Evolutionary conservation across 2,113 vertebrate genomes (phyloP).

Genomic region (Probosciger aterrimus): DNA sequence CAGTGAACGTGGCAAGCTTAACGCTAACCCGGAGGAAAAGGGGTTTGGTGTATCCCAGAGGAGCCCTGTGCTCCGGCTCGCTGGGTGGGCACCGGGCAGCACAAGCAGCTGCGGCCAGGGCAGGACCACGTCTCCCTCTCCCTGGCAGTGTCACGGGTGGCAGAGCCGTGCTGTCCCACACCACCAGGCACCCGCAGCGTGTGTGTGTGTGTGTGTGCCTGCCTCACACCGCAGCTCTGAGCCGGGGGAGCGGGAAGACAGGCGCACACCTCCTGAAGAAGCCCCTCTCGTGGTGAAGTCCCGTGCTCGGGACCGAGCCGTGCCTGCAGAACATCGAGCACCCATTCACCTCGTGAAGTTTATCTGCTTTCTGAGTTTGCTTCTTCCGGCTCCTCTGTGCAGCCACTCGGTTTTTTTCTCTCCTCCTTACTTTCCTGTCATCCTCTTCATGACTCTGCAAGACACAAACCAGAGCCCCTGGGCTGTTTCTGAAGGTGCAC

Average conservation of each 20-base stretch:
- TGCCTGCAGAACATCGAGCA: neutral
- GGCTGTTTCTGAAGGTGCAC: neutral
- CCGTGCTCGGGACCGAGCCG: rapidly evolving
- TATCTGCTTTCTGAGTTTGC: slow-evolving; percentile 91
- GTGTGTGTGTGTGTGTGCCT: neutral
- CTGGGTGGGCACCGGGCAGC: neutral
- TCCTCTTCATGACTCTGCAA: slow-evolving; percentile 81
- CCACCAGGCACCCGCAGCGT: rapidly evolving
- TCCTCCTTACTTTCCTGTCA: slow-evolving; percentile 81
- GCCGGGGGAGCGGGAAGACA: neutral
- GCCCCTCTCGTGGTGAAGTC: neutral
- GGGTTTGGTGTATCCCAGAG: neutral
- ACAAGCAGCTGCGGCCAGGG: neutral
- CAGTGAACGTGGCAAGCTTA: rapidly evolving
- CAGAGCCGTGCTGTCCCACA: neutral
- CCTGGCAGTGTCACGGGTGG: neutral
- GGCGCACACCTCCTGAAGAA: neutral
- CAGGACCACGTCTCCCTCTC: neutral
- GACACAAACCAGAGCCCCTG: neutral
- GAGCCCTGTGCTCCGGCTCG: neutral
- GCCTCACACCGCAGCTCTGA: neutral
- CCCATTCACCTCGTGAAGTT: slow-evolving; percentile 85
- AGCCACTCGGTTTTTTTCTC: slow-evolving; percentile 91
- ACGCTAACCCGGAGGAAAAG: neutral
- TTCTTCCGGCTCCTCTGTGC: slow-evolving; percentile 92